Evolutionary conservation across 2,888 invertebrate species (phyloP).

Genomic region (Sinodicranocentrus sp.): DNA sequence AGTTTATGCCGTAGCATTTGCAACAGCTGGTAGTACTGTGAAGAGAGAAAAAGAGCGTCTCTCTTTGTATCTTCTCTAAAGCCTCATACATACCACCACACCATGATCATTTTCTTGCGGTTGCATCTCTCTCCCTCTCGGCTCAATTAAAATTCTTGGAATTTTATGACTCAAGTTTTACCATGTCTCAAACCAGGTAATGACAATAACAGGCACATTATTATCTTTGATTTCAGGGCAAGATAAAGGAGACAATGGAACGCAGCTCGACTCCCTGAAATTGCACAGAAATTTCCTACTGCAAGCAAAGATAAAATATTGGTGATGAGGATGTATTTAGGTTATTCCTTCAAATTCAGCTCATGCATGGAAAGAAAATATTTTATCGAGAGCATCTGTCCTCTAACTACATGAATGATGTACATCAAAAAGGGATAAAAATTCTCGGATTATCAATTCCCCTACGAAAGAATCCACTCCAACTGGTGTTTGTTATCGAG

Average conservation of each 20-base stretch:
- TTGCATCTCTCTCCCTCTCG: conserved; percentile 17
- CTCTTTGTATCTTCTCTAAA: conserved; percentile 1
- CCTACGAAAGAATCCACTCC: no score
- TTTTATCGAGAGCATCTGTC: no score
- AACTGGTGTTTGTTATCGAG: no score
- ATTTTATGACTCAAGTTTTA: conserved; percentile 64
- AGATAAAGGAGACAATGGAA: conserved; percentile 50
- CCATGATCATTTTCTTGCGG: conserved; percentile 39
- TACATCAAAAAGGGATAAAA: no score
- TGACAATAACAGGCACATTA: conserved; percentile 60
- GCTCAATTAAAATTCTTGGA: conserved; percentile 67
- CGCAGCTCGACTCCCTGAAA: neutral
- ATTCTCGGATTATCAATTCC: no score
- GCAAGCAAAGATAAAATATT: no score
- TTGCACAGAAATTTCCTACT: neutral
- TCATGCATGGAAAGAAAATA: no score
- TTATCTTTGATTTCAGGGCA: conserved; percentile 60
- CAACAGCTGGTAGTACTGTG: conserved; percentile 61
- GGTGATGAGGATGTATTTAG: no score
- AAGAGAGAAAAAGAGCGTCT: no score
- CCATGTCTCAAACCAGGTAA: conserved; percentile 61
- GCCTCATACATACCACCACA: neutral
- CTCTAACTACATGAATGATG: no score
- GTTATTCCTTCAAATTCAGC: no score
- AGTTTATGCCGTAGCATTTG: conserved; percentile 38